A percentile compares a stretch with the other conserved stretches of the same genome.
Evolutionary conservation across 1,140 invertebrate species (phyloP).

Genomic region (Adelges cooleyi): DNA sequence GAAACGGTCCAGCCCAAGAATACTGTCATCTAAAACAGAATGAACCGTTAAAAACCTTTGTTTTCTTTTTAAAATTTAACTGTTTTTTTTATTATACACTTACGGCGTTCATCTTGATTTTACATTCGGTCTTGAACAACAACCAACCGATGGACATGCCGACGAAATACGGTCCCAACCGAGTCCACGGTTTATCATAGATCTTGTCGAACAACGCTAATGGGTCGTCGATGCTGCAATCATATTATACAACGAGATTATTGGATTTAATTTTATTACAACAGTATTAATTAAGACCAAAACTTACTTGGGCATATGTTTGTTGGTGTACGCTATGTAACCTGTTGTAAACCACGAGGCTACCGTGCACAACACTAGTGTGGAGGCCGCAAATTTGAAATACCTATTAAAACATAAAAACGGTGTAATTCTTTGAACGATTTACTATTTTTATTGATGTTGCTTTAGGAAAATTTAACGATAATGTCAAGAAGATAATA

Average conservation of each 20-base stretch:
- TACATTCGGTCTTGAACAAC: conserved; percentile 68
- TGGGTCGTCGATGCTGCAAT: conserved; percentile 56
- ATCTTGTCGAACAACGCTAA: conserved; percentile 74
- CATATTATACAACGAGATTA: background rate
- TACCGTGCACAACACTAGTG: conserved; percentile 51
- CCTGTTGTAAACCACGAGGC: conserved; percentile 67
- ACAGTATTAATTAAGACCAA: background rate
- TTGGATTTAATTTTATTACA: background rate
- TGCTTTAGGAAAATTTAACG: no score
- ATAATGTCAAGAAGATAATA: no score
- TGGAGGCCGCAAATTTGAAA: conserved; percentile 55
- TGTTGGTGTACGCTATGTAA: conserved; percentile 63
- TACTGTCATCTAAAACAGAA: conserved; percentile 47
- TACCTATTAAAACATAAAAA: conserved; percentile 43
- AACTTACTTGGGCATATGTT: conserved; percentile 53
- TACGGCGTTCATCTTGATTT: conserved; percentile 60
- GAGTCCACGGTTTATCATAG: conserved; percentile 77
- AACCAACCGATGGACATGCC: conserved; percentile 74
- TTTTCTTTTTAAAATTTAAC: no score
- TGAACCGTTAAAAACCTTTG: no score
- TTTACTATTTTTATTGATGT: no score
- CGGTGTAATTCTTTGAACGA: no score
- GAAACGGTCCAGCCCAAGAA: conserved; percentile 56
- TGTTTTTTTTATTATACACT: no score
- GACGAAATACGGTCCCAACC: conserved; percentile 66